Percentiles rank a stretch among this genome's conserved stretches.
Conservation (phyloP, 2,113 vertebrate genomes). For the Ammodytes marinus region DNA sequence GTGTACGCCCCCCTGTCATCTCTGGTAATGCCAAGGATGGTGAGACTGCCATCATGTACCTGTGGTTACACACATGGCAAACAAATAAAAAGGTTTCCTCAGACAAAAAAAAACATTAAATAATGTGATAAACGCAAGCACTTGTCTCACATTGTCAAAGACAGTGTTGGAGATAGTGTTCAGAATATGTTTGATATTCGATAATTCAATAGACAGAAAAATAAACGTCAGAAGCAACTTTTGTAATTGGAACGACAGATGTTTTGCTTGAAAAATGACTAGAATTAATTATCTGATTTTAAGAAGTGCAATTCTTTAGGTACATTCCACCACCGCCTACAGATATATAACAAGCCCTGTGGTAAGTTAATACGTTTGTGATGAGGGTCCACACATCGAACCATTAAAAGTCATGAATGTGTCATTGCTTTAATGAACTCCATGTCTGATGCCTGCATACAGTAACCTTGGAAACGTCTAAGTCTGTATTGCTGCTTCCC, state of each 20-base stretch:
- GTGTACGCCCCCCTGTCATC: slow-evolving; percentile 97
- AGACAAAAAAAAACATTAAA: not conserved
- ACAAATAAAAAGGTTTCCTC: not conserved
- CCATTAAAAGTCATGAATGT: slow-evolving; percentile 39
- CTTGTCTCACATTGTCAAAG: not conserved
- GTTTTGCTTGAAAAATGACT: too few relatives aligned
- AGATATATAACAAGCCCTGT: not conserved
- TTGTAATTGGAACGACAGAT: not conserved
- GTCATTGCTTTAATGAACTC: slow-evolving; percentile 58
- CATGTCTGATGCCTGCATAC: slow-evolving; percentile 40
- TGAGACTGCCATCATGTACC: slow-evolving; percentile 96
- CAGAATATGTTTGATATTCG: not conserved
- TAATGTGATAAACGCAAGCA: not conserved
- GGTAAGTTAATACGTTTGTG: not conserved
- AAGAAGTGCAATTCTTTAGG: not conserved
- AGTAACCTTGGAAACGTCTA: slow-evolving; percentile 62
- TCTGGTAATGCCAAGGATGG: slow-evolving; percentile 90
- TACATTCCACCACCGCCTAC: not conserved
- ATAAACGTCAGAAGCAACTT: not conserved
- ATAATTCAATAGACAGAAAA: not conserved
- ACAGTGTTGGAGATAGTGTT: not conserved
- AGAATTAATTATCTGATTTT: too few relatives aligned
- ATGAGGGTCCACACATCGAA: slow-evolving; percentile 9
- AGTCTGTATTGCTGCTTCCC: slow-evolving; percentile 23
- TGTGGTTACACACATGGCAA: slow-evolving; percentile 10